Evolutionary conservation across 2,113 vertebrate species (phyloP).

Genomic region (Xyrauchen texanus): DNA sequence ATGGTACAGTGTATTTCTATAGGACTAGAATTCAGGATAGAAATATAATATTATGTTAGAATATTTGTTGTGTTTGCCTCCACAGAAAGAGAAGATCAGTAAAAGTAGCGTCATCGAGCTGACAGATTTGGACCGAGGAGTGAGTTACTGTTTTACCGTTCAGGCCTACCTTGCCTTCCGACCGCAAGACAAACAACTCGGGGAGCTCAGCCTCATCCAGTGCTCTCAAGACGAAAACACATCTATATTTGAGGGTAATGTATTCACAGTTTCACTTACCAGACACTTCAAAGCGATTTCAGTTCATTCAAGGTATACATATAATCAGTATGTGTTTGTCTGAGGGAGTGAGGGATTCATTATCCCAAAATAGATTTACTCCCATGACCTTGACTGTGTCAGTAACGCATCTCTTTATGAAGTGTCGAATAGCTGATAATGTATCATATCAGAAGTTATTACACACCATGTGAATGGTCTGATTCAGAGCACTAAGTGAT

Average conservation of each 20-base stretch:
- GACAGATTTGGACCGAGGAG: constrained; percentile 67
- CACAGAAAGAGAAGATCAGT: constrained; percentile 76
- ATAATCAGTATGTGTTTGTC: neutral
- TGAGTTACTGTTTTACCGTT: constrained; percentile 85
- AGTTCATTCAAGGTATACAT: no score
- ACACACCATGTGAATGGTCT: neutral
- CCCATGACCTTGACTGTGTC: neutral
- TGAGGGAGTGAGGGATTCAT: neutral
- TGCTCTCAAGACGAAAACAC: constrained; percentile 62
- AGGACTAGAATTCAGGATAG: no score
- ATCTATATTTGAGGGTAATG: constrained; percentile 57
- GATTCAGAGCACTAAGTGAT: neutral
- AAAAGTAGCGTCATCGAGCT: constrained; percentile 70
- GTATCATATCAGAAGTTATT: constrained; percentile 13
- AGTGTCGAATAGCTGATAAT: neutral
- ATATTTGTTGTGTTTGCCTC: constrained; percentile 23
- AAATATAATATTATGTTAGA: no score
- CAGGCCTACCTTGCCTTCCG: constrained; percentile 77
- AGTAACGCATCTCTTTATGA: neutral
- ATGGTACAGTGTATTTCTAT: no score
- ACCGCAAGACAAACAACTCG: constrained; percentile 63
- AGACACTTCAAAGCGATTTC: no score
- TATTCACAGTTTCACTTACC: neutral
- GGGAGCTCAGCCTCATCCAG: constrained; percentile 68
- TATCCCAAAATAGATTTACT: constrained; percentile 26